A percentile compares a stretch with the other conserved stretches of the same genome.
Evolutionary conservation across 2,797 vertebrate species (phyloP).

Genomic region (Heterohyrax brucei): DNA sequence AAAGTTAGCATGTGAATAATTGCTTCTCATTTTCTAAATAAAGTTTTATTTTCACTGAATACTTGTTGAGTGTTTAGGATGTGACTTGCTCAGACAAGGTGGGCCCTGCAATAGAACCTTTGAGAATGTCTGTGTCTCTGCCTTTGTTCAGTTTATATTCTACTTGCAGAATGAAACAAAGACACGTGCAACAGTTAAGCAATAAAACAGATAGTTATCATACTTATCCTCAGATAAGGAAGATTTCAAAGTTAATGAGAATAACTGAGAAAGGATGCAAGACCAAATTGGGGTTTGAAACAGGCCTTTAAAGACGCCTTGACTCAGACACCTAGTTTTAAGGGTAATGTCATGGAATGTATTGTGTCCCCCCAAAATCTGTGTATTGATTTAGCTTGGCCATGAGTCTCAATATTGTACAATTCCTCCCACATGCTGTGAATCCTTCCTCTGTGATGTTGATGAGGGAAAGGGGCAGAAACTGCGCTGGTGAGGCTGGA

Average conservation of each 20-base stretch:
- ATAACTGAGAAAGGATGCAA: not conserved
- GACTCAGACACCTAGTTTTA: not conserved
- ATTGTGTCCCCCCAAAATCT: too few species aligned
- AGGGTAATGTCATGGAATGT: too few species aligned
- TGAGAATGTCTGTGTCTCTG: not conserved
- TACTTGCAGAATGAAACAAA: not conserved
- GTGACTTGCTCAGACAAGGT: not conserved
- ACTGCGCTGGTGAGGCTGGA: too few species aligned
- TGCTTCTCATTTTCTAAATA: constrained; percentile 21
- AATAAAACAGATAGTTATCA: not conserved
- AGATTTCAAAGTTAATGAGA: not conserved
- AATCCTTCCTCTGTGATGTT: too few species aligned
- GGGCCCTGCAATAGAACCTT: not conserved
- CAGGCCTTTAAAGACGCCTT: not conserved
- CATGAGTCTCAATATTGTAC: too few species aligned
- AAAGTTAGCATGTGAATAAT: constrained; percentile 45
- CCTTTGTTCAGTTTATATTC: not conserved
- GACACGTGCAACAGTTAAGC: not conserved
- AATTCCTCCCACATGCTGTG: too few species aligned
- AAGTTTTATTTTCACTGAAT: not conserved
- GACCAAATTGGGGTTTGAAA: not conserved
- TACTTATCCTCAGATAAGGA: not conserved
- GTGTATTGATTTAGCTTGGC: too few species aligned
- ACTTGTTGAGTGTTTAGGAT: not conserved
- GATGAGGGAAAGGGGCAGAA: too few species aligned